phyloP scores from a whole-genome alignment of 2,113 vertebrate genomes.

The Lophotis ruficrista region DNA sequence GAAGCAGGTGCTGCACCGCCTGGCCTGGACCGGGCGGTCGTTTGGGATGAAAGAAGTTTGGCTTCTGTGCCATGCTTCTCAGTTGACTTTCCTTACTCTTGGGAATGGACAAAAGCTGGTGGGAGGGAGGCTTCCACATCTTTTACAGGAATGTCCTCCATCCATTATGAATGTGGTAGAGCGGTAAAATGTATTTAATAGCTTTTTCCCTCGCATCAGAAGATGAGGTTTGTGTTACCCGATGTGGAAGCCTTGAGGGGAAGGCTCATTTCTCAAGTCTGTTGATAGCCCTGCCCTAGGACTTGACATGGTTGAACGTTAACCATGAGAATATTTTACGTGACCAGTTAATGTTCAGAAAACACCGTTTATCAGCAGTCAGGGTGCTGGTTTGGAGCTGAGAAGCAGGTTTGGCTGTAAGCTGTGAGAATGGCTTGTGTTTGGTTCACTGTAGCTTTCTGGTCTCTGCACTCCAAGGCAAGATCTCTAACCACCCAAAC shows the following conservation, averaged over 20 bases:
- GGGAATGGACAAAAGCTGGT: not conserved
- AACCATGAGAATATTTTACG: not conserved
- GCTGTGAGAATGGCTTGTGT: constrained; percentile 99
- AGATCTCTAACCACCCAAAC: constrained; percentile 98
- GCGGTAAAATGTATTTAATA: not conserved
- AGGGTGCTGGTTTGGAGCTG: not conserved
- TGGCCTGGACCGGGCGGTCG: not conserved
- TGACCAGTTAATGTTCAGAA: constrained; percentile 7
- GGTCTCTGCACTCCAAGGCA: constrained; percentile 99
- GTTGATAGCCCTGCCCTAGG: not conserved
- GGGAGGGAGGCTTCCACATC: not conserved
- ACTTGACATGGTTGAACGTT: not conserved
- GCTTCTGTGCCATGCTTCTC: not conserved
- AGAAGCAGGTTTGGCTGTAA: constrained; percentile 74
- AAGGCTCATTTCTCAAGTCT: not conserved
- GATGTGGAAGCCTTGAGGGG: not conserved
- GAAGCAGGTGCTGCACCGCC: not conserved
- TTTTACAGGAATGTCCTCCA: not conserved
- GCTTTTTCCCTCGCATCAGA: not conserved
- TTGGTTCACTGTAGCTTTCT: constrained; percentile 99
- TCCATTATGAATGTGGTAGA: not conserved
- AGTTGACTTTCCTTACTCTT: not conserved
- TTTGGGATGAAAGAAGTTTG: not conserved
- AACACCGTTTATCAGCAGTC: not conserved
- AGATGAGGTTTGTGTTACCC: not conserved